Evolutionary conservation across 2,888 invertebrate genomes (phyloP).

Genomic region (Oxytorus armatus): DNA sequence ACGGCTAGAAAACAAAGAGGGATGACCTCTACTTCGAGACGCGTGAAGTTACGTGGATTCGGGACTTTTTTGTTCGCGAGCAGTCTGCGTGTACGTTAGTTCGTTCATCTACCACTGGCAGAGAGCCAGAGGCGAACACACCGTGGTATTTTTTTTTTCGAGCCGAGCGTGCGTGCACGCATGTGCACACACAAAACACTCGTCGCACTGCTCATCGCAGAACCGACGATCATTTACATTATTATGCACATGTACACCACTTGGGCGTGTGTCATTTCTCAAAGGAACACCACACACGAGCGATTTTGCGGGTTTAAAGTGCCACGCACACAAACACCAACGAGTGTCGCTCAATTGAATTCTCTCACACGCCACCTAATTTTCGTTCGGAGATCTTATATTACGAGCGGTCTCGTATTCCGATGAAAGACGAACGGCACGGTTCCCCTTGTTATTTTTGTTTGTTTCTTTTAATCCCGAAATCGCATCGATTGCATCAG

Average conservation of each 20-base stretch:
- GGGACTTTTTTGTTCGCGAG: background rate
- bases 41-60: background rate
- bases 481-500: constrained; percentile 33
- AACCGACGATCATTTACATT: constrained; percentile 29
- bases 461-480: constrained; percentile 20
- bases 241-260: constrained; percentile 3
- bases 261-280: constrained; percentile 25
- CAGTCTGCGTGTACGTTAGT: background rate
- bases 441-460: constrained; percentile 15
- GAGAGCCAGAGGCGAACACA: constrained; percentile 44
- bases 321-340: background rate
- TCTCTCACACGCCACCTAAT: constrained; percentile 11
- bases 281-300: constrained; percentile 1
- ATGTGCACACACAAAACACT: background rate
- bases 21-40: background rate
- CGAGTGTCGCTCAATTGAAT: constrained; percentile 45
- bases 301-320: constrained; percentile 1
- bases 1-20: constrained; percentile 1
- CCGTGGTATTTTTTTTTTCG: constrained; percentile 8
- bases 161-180: background rate
- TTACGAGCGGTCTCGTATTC: background rate
- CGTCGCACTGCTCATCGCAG: background rate
- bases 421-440: background rate
- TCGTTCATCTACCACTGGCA: constrained; percentile 34
- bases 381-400: constrained; percentile 33